phyloP scores from a whole-genome alignment of 2,888 invertebrate species.

The Allygus modestus region DNA sequence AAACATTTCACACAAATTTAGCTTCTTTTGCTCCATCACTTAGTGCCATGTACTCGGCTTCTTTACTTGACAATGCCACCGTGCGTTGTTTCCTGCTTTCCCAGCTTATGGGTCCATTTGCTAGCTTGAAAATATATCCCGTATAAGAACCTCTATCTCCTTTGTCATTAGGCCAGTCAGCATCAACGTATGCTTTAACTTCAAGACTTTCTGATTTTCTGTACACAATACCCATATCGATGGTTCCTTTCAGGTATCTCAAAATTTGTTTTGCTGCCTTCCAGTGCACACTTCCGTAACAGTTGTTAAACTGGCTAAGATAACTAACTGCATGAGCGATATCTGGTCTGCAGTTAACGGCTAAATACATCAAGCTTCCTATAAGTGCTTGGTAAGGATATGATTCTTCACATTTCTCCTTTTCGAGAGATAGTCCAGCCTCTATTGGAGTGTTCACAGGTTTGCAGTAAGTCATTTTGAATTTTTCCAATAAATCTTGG shows the following conservation, averaged over 20 bases:
- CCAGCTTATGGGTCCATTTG: background rate
- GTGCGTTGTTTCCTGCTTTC: too few species aligned
- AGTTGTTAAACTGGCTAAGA: constrained; percentile 47
- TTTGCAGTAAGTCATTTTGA: background rate
- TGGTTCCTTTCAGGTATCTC: background rate
- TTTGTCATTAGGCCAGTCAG: background rate
- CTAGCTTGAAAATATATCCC: background rate
- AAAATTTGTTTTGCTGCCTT: background rate
- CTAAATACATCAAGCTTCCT: background rate
- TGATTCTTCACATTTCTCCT: background rate
- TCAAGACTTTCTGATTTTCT: background rate
- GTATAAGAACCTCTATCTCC: background rate
- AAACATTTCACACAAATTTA: too few species aligned
- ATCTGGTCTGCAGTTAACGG: constrained; percentile 16
- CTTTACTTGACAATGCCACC: too few species aligned
- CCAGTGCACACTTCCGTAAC: background rate
- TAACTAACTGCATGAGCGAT: constrained; percentile 53
- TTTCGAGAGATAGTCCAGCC: background rate
- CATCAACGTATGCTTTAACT: background rate
- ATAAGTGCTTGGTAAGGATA: background rate
- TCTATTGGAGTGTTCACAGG: background rate
- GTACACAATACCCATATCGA: background rate
- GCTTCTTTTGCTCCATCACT: too few species aligned
- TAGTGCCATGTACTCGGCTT: too few species aligned
- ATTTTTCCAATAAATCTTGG: background rate